Conservation (phyloP, 1,140 invertebrate species). For the Pachypeltis micranthus region DNA sequence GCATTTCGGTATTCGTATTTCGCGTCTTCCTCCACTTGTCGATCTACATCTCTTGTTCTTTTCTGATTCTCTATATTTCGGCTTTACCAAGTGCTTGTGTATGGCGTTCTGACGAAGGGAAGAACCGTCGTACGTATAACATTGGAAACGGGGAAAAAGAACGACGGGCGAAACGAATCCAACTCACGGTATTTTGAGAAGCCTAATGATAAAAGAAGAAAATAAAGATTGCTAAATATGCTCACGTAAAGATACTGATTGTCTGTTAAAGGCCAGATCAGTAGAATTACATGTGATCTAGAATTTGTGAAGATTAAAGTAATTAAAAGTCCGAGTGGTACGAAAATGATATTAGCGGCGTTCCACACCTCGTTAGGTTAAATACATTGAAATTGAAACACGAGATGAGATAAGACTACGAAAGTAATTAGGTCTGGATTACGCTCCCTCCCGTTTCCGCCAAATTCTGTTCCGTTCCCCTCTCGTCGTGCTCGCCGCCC, state of each 20-base stretch:
- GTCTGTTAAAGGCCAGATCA: not conserved
- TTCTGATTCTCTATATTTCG: no score
- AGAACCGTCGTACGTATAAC: no score
- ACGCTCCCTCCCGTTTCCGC: not conserved
- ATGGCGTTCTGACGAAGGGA: no score
- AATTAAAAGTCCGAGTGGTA: no score
- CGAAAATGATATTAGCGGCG: no score
- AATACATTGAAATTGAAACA: not conserved
- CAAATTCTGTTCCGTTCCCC: not conserved
- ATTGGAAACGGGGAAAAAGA: no score
- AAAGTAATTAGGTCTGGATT: not conserved
- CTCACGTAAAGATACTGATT: not conserved
- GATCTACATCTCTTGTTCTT: no score
- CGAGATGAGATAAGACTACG: not conserved
- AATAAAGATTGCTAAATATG: not conserved
- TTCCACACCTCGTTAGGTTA: not conserved
- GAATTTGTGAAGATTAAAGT: not conserved
- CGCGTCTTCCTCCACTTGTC: no score
- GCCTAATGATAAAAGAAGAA: not conserved
- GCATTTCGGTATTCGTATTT: no score
- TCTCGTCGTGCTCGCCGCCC: not conserved
- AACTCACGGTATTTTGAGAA: not conserved
- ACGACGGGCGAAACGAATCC: no score
- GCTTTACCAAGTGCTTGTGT: no score
- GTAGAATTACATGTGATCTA: not conserved